phyloP scores from a whole-genome alignment of 2,888 invertebrate genomes.

The Drosophila picticornis region DNA sequence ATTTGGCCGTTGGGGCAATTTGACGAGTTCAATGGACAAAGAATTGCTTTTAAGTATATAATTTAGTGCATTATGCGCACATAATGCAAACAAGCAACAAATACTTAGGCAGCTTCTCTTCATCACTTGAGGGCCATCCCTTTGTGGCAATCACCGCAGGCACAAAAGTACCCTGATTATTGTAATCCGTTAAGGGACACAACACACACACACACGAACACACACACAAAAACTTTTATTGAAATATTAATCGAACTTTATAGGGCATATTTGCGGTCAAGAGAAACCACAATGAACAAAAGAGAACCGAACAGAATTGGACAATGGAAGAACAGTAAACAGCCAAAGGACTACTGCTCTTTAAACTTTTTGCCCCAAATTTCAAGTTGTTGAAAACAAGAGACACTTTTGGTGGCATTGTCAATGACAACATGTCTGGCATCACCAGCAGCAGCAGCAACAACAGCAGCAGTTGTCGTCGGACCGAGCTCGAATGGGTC shows the following conservation, averaged over 20 bases:
- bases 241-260: constrained; percentile 78
- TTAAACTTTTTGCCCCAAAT: constrained; percentile 3
- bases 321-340: constrained; percentile 1
- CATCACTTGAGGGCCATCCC: constrained; percentile 21
- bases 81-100: constrained; percentile 21
- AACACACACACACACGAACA: constrained; percentile 39
- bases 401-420: constrained; percentile 7
- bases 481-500: constrained; percentile 13
- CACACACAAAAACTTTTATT: constrained; percentile 66
- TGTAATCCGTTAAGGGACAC: constrained; percentile 70
- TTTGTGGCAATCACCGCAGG: constrained; percentile 30
- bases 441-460: constrained; percentile 21
- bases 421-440: constrained; percentile 17
- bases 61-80: constrained; percentile 35
- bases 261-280: constrained; percentile 51
- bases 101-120: constrained; percentile 14
- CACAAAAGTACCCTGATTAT: constrained; percentile 67
- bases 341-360: neutral
- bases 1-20: constrained; percentile 41
- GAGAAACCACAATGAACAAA: constrained; percentile 34
- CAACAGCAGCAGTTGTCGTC: constrained; percentile 32
- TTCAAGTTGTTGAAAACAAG: constrained; percentile 1
- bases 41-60: constrained; percentile 36
- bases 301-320: constrained; percentile 4
- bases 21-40: constrained; percentile 20